phyloP scores from a whole-genome alignment of 2,797 vertebrate species.

The Emydoidea blandingii region DNA sequence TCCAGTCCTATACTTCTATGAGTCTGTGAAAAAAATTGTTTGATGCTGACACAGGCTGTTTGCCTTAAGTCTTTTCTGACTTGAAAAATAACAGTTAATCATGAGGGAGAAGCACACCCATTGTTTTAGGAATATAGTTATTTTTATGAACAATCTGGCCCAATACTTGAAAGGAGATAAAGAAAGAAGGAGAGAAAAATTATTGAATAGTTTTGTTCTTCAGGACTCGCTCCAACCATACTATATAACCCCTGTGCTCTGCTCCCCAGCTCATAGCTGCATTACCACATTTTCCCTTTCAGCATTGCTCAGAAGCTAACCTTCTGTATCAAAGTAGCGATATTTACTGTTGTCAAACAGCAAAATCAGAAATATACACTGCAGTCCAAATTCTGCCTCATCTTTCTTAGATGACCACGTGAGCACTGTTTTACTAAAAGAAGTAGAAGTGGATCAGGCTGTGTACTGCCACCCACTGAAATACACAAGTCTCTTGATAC shows the following conservation, averaged over 20 bases:
- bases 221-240: neutral
- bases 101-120: neutral
- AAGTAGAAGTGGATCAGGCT: neutral
- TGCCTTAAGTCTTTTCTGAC: neutral
- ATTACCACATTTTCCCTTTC: neutral
- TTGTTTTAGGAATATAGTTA: neutral
- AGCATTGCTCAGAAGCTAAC: neutral
- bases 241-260: neutral
- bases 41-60: neutral
- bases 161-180: neutral
- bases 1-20: too few species aligned
- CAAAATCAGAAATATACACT: neutral
- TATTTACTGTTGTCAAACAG: neutral
- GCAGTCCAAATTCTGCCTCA: neutral
- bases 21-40: neutral
- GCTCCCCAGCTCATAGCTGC: neutral
- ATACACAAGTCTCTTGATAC: neutral
- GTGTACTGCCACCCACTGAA: neutral
- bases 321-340: neutral
- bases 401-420: neutral
- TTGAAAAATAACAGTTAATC: neutral
- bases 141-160: neutral
- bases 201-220: neutral
- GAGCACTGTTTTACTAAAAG: neutral
- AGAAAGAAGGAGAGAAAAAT: neutral